Evolutionary conservation across 2,797 vertebrate species (phyloP).

Genomic region (Heterohyrax brucei): DNA sequence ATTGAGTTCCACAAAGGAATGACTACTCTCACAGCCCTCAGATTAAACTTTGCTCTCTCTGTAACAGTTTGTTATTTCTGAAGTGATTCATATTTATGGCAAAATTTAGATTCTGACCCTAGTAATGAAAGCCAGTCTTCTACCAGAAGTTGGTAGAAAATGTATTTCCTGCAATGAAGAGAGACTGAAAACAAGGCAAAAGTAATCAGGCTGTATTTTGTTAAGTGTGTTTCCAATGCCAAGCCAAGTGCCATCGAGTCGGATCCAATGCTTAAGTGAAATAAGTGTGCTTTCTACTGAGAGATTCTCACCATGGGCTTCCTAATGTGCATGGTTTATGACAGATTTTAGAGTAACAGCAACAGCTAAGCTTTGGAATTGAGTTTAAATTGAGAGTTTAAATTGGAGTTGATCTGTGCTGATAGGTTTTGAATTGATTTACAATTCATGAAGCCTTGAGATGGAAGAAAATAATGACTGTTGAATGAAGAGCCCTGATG

Average conservation of each 20-base stretch:
- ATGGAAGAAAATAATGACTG: slow-evolving; percentile 58
- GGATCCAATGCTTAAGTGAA: slow-evolving; percentile 36
- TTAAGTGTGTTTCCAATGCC: slow-evolving; percentile 41
- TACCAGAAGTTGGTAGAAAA: neutral
- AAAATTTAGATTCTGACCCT: slow-evolving; percentile 43
- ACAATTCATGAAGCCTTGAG: slow-evolving; percentile 57
- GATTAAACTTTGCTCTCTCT: slow-evolving; percentile 32
- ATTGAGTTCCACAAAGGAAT: slow-evolving; percentile 34
- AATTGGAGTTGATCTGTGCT: slow-evolving; percentile 62
- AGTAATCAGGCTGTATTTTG: slow-evolving; percentile 24
- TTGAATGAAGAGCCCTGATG: neutral
- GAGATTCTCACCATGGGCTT: slow-evolving; percentile 1
- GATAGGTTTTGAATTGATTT: slow-evolving; percentile 74
- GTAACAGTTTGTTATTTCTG: neutral
- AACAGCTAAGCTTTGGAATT: slow-evolving; percentile 34
- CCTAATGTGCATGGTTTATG: slow-evolving; percentile 42
- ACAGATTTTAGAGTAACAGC: slow-evolving; percentile 60
- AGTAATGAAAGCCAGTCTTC: slow-evolving; percentile 24
- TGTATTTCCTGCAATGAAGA: slow-evolving; percentile 52
- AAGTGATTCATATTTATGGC: slow-evolving; percentile 48
- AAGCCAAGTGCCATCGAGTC: no score
- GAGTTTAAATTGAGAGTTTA: slow-evolving; percentile 67
- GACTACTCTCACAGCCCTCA: slow-evolving; percentile 38
- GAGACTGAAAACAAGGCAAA: slow-evolving; percentile 64
- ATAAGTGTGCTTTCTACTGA: slow-evolving; percentile 46